Evolutionary conservation across 2,888 invertebrate genomes (phyloP), one percentile per base, ranked within the genome.

Genomic region (Ctenicera cuprea): DNA sequence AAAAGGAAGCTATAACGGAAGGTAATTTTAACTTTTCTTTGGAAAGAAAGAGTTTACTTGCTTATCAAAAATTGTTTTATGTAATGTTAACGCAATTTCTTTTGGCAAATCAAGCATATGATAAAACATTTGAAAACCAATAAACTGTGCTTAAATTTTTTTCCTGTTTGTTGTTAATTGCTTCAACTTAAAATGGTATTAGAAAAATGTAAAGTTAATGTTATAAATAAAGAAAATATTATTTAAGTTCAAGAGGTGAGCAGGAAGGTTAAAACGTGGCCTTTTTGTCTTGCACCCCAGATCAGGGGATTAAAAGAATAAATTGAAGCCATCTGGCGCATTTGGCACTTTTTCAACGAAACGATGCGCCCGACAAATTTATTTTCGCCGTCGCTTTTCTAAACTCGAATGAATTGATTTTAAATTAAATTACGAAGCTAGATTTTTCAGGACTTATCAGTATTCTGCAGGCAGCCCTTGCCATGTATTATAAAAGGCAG

Each of bases 401-500:
- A 73, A 73, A 73, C 73, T 73, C 68, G 68, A 73, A 73, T 68
- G 73, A 73, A 73, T 73, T 73, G 73, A 73, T 73, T 73, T 73
- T 73, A 73, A 73, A 73, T 73, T 73, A 73, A 73, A 73, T 73
- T 73, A 73, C 73, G 73, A 68, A 63, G 73, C 73, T 73, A 73
- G 73, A 73, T 73, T 73, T 73, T 73, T 73, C 73, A 73, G 73
- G 57, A 73, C 73, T 73, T 73, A 73, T 73, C 73, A 73, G 73
- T 73, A 73, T 73, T 73, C 73, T 68, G 73, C 73, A 73, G 68
- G 73, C 73, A 33, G 59, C 73, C 50, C 59, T 73, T 69, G 73
- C 73, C 52, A 73, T 73, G 73, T 69, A 68, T 73, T 73, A 73
- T 73, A 73, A 73, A 72, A 63, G 73, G 68, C 73, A 73, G 73